Evolutionary conservation across 2,113 vertebrate genomes (phyloP).

Genomic region (Gadus macrocephalus): DNA sequence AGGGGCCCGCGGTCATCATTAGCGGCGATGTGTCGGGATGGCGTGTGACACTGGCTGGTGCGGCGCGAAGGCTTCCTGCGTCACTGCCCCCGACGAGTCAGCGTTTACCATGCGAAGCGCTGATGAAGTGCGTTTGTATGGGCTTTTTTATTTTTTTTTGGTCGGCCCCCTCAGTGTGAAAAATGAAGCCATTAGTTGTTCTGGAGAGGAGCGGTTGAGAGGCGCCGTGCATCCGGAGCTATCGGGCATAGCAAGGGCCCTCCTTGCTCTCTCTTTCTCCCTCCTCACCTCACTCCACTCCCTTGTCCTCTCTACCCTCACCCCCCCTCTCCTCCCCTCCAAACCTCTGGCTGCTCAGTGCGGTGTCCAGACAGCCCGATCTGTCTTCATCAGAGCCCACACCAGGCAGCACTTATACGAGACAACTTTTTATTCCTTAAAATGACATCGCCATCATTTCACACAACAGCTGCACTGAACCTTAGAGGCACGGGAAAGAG

Average conservation of each 20-base stretch:
- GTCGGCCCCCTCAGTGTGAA: conserved; percentile 44
- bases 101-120: conserved; percentile 32
- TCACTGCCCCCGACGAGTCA: conserved; percentile 13
- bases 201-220: conserved; percentile 9
- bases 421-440: conserved; percentile 28
- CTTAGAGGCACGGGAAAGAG: neutral
- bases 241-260: too few species aligned
- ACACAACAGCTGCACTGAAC: conserved; percentile 24
- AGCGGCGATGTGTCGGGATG: neutral
- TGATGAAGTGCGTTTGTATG: conserved; percentile 51
- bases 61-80: neutral
- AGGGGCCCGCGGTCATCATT: too few species aligned
- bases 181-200: conserved; percentile 65
- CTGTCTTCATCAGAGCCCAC: conserved; percentile 46
- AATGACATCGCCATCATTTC: conserved; percentile 36
- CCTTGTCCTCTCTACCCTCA: too few species aligned
- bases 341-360: neutral
- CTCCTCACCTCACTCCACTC: too few species aligned
- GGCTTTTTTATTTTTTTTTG: conserved; percentile 7
- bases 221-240: neutral
- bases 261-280: too few species aligned
- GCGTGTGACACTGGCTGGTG: neutral
- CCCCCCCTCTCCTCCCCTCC: too few species aligned
- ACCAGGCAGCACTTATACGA: conserved; percentile 27
- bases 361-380: conserved; percentile 39